These are phyloP conservation scores for Eunapius fragilis DNA, from an alignment of 37 sponge, comb jelly and placozoan genomes.

Conservation along the genomic window DNA sequence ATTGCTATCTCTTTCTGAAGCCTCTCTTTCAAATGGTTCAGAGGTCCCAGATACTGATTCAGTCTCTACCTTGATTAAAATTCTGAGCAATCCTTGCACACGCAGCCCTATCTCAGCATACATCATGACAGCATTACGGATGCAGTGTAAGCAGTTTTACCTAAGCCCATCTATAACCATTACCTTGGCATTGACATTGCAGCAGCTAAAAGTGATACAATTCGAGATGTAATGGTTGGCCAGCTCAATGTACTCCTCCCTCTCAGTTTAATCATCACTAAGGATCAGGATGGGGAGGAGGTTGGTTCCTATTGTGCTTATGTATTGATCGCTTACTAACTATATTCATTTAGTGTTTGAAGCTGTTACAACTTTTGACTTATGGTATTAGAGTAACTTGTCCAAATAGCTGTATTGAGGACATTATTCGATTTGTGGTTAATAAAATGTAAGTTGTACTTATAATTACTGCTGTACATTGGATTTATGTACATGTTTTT, in stretches of 20 bases:
- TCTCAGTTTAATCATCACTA: not conserved
- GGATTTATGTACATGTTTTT: not conserved
- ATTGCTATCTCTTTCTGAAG: not conserved
- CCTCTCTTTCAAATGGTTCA: not conserved
- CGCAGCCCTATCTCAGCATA: not conserved
- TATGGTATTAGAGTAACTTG: slow-evolving; percentile 19
- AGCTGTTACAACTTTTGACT: slow-evolving; percentile 17
- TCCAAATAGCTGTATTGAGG: slow-evolving; percentile 30
- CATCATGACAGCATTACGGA: not conserved
- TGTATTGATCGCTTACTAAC: not conserved
- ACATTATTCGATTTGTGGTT: slow-evolving; percentile 9
- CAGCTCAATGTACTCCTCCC: not conserved
- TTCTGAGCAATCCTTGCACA: not conserved
- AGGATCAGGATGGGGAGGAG: not conserved
- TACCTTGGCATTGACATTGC: not conserved
- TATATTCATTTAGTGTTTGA: not conserved
- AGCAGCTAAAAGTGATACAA: not conserved
- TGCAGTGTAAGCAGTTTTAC: not conserved
- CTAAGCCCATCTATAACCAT: not conserved
- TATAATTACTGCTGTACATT: not conserved
- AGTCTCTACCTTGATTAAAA: not conserved
- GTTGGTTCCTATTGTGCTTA: not conserved
- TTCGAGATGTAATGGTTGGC: not conserved
- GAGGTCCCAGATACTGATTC: not conserved
- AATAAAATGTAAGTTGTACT: not conserved